Percentiles rank a stretch among this genome's conserved stretches.
phyloP scores from a whole-genome alignment of 2,113 vertebrate genomes.

The Saiga tatarica region DNA sequence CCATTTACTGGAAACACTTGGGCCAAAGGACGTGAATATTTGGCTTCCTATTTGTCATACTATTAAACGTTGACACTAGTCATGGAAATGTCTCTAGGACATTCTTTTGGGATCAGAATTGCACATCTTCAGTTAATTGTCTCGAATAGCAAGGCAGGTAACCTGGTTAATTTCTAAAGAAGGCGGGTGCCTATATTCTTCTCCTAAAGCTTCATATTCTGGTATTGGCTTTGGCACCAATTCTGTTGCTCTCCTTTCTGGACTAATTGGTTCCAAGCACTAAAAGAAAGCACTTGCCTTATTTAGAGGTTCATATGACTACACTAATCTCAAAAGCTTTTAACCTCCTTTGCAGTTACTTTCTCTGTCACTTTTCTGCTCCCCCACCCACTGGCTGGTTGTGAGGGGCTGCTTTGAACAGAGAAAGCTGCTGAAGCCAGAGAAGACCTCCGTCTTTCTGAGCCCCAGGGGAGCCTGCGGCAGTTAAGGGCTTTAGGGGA shows the following conservation, averaged over 20 bases:
- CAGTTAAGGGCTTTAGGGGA: neutral
- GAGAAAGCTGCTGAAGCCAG: neutral
- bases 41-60: neutral
- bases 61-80: neutral
- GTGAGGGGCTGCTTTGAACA: neutral
- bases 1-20: neutral
- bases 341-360: conserved; percentile 57
- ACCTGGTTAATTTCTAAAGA: neutral
- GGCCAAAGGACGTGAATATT: neutral
- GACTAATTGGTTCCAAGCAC: conserved; percentile 53
- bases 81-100: neutral
- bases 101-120: neutral
- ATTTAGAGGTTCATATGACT: conserved; percentile 35
- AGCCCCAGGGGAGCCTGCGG: neutral
- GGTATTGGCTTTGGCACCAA: conserved; percentile 16
- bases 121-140: neutral
- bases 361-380: conserved; percentile 21
- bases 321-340: conserved; percentile 64
- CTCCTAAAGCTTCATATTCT: conserved; percentile 6
- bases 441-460: neutral
- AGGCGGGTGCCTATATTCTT: neutral
- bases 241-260: neutral
- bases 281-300: conserved; percentile 59
- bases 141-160: neutral
- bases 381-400: neutral